These are phyloP conservation scores for Perca flavescens DNA, from an alignment of 2,113 vertebrate species.

Conservation along the genomic window DNA sequence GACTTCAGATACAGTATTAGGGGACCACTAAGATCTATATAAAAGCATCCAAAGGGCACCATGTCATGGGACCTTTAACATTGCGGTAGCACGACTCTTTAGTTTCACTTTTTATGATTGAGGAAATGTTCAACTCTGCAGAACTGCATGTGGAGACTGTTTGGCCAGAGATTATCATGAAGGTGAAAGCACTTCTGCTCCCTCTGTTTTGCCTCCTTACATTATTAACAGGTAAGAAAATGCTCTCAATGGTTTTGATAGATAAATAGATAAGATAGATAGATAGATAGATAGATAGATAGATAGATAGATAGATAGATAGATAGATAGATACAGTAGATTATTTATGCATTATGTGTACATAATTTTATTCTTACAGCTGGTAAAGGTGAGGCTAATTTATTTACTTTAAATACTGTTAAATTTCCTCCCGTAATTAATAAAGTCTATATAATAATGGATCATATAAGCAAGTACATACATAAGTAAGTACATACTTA, in stretches of 20 bases:
- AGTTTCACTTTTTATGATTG: background rate
- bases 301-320: too few species aligned
- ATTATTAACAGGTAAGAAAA: conserved; percentile 5
- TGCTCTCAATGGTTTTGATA: background rate
- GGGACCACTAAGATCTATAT: too few species aligned
- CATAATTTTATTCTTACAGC: too few species aligned
- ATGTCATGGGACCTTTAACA: background rate
- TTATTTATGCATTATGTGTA: background rate
- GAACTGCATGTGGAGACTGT: background rate
- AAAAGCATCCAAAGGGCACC: too few species aligned
- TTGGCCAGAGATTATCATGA: background rate
- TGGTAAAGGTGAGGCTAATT: too few species aligned
- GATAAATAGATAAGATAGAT: background rate
- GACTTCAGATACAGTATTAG: too few species aligned
- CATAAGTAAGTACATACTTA: too few species aligned
- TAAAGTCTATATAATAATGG: too few species aligned
- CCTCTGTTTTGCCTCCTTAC: background rate
- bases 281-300: background rate
- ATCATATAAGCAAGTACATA: too few species aligned
- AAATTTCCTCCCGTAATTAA: too few species aligned
- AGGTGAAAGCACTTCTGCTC: background rate
- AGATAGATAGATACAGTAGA: too few species aligned
- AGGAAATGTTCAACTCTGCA: background rate
- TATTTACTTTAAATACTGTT: too few species aligned
- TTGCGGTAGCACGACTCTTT: background rate